These are phyloP conservation scores for Synergus itoensis DNA, from an alignment of 2,888 invertebrate genomes.

Conservation along the genomic window DNA sequence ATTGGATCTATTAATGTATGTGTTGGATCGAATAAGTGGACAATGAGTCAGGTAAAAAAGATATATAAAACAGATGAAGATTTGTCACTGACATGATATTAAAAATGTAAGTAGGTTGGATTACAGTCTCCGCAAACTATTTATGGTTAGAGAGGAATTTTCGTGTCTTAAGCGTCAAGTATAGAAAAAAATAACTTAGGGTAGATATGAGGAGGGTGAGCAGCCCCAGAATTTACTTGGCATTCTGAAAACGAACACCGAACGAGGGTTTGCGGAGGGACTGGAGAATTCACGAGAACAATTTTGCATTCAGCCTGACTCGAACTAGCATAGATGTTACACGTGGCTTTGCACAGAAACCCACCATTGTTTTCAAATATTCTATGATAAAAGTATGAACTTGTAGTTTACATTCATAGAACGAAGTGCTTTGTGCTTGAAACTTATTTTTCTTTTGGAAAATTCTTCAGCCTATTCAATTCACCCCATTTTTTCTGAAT, in stretches of 20 bases:
- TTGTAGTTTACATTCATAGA: slow-evolving; percentile 26
- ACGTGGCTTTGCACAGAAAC: slow-evolving; percentile 27
- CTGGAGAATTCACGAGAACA: slow-evolving; percentile 43
- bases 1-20: too few species aligned
- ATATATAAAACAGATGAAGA: not conserved
- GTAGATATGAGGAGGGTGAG: slow-evolving; percentile 45
- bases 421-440: not conserved
- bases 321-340: slow-evolving; percentile 26
- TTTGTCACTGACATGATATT: not conserved
- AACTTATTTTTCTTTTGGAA: not conserved
- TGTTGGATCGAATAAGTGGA: not conserved
- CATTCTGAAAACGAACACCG: slow-evolving; percentile 50
- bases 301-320: slow-evolving; percentile 39
- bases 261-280: slow-evolving; percentile 50
- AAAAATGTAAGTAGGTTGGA: slow-evolving; percentile 23
- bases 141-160: slow-evolving; percentile 35
- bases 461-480: slow-evolving; percentile 4
- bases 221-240: slow-evolving; percentile 52
- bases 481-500: not conserved
- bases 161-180: slow-evolving; percentile 41
- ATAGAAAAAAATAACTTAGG: slow-evolving; percentile 52
- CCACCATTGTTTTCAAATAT: slow-evolving; percentile 34
- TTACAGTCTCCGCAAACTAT: not conserved
- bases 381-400: slow-evolving; percentile 30
- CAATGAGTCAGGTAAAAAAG: not conserved